These are phyloP conservation scores for Eclectus roratus DNA, from an alignment of 2,113 vertebrate species.

Conservation along the genomic window DNA sequence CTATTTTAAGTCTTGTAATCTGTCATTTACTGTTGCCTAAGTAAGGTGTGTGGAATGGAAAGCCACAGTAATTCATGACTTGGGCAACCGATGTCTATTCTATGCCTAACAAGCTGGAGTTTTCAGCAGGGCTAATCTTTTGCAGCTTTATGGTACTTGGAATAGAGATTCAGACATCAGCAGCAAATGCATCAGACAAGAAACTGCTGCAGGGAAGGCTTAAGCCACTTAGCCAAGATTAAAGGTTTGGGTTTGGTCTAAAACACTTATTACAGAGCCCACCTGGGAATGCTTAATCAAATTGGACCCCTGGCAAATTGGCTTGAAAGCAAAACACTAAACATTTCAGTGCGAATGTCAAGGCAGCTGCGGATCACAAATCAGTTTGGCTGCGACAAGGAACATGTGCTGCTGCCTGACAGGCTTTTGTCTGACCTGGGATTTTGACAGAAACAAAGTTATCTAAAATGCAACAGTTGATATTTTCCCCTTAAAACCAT, in stretches of 20 bases:
- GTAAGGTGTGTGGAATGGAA: neutral
- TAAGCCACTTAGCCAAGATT: neutral
- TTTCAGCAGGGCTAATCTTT: neutral
- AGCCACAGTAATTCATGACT: neutral
- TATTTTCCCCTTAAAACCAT: neutral
- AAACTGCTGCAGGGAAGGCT: neutral
- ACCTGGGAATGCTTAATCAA: neutral
- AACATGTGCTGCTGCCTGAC: neutral
- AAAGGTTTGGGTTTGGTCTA: neutral
- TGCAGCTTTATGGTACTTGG: neutral
- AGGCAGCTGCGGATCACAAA: neutral
- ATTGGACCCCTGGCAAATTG: neutral
- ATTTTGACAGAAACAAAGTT: neutral
- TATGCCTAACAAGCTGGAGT: neutral
- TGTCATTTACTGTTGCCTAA: neutral
- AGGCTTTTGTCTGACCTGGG: neutral
- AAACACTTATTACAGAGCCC: neutral
- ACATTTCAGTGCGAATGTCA: neutral
- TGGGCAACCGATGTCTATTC: neutral
- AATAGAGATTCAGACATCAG: neutral
- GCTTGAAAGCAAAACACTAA: neutral
- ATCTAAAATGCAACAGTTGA: neutral
- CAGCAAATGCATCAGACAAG: neutral
- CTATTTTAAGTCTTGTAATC: neutral
- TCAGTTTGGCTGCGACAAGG: neutral